Percentiles rank a stretch among this genome's conserved stretches.
Conservation (phyloP, 2,797 vertebrate genomes). For the Xenentodon cancila region DNA sequence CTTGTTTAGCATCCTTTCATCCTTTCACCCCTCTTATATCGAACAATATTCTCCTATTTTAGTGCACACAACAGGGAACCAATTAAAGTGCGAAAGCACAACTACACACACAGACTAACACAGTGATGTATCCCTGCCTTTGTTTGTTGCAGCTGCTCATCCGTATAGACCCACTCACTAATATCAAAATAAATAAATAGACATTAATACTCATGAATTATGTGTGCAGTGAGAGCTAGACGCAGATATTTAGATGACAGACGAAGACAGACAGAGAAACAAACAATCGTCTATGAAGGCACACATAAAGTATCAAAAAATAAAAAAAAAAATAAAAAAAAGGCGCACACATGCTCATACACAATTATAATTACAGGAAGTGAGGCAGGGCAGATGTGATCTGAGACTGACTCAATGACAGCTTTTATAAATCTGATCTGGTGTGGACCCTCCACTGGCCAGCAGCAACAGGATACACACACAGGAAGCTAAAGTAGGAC, state of each 20-base stretch:
- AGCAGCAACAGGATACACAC: not conserved
- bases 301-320: conserved; percentile 6
- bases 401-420: conserved; percentile 26
- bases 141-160: conserved; percentile 49
- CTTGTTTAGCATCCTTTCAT: conserved; percentile 40
- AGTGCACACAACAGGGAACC: conserved; percentile 54
- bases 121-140: conserved; percentile 30
- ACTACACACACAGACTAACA: conserved; percentile 2
- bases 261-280: conserved; percentile 10
- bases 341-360: not conserved
- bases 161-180: conserved; percentile 55
- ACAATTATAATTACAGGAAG: conserved; percentile 14
- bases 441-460: conserved; percentile 12
- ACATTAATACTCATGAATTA: conserved; percentile 74
- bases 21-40: conserved; percentile 20
- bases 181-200: conserved; percentile 75
- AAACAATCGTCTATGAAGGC: conserved; percentile 1
- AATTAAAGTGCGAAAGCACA: conserved; percentile 46
- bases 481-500: not conserved
- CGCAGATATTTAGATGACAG: conserved; percentile 25
- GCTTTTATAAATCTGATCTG: conserved; percentile 1
- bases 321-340: not conserved
- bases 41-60: conserved; percentile 32
- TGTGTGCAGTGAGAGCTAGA: conserved; percentile 43
- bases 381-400: conserved; percentile 30